Evolutionary conservation across 2,113 vertebrate genomes (phyloP).

Genomic region (Leptodactylus fuscus): DNA sequence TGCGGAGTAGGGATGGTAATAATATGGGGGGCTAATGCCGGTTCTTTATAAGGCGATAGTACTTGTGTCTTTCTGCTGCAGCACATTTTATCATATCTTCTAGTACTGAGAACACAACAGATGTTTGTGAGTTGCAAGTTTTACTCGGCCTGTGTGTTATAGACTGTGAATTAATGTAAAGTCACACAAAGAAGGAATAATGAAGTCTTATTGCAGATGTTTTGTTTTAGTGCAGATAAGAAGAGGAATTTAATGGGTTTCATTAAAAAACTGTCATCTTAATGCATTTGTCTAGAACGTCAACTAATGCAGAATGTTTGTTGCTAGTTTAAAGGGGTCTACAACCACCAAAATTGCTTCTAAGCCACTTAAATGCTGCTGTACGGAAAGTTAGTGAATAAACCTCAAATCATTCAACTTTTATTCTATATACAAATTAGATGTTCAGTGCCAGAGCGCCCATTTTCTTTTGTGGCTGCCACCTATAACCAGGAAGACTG

Average conservation of each 20-base stretch:
- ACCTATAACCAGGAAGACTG: too few relatives aligned
- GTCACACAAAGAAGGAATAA: slow-evolving; percentile 7
- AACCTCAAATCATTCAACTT: too few relatives aligned
- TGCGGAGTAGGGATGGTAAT: background rate
- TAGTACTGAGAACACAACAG: background rate
- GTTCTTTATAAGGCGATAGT: background rate
- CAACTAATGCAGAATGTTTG: background rate
- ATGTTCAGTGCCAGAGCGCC: too few relatives aligned
- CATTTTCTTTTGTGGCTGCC: too few relatives aligned
- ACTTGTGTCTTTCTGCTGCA: background rate
- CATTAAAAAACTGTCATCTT: background rate
- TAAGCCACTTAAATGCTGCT: too few relatives aligned
- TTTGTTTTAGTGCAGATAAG: slow-evolving; percentile 27
- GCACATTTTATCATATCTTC: background rate
- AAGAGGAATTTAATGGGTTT: background rate
- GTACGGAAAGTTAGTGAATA: too few relatives aligned
- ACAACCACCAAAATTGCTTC: too few relatives aligned
- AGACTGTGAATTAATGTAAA: slow-evolving; percentile 20
- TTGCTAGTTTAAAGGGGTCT: background rate
- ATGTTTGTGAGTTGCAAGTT: background rate
- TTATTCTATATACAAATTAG: too few relatives aligned
- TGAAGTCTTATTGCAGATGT: slow-evolving; percentile 25
- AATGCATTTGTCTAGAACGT: background rate
- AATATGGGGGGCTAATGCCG: background rate
- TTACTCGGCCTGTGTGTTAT: background rate